Evolutionary conservation across 2,113 vertebrate genomes (phyloP), one percentile per base, ranked within the genome.

Genomic region (Alligator mississippiensis): DNA sequence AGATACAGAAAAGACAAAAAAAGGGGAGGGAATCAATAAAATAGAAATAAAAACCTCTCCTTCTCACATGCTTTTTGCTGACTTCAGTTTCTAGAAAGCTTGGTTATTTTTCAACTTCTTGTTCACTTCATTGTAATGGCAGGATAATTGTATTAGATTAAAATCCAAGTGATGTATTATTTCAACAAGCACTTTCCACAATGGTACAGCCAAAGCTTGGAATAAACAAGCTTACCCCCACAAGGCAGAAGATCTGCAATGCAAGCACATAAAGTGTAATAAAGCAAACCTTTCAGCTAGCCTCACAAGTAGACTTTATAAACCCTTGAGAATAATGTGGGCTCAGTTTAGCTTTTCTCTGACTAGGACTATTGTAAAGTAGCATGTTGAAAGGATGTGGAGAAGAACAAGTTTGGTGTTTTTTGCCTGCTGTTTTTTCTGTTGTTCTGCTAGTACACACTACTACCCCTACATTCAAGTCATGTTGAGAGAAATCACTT

Each of bases 171-270:
- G 24, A 62, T 59, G 3, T 3, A 9, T 27, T 74, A 2, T 82
- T 62, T 59, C 70, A 21, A 1, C 4, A 74, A 77, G 4, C 2
- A 60, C 8, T 3, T 5, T 89, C 1, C 1, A 2, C 24, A 27
- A 19, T 1, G 4, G 5, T 66, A 34, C 54, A 78, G 5, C 14
- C 55, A 72, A 8, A 68, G 3, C 9, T 85, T 82, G 24, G 74
- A 84, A 68, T 7, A 82, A 3, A 27, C 0, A 57, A 68, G 6
- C 24, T 89, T 34, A 34, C 2, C 76, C n/a, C 9, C 80, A 55
- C 0, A 4, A 18, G 9, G 24, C 1, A 77, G 9, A 30, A 80
- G 28, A 68, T 2, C 38, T 58, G 28, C 10, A 77, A 5, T 7
- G 60, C 4, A 8, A 80, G 28, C 13, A 30, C 7, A 10, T 19